A percentile compares a stretch with the other conserved stretches of the same genome.
phyloP scores from a whole-genome alignment of 2,797 vertebrate genomes.

The Pampus argenteus region DNA sequence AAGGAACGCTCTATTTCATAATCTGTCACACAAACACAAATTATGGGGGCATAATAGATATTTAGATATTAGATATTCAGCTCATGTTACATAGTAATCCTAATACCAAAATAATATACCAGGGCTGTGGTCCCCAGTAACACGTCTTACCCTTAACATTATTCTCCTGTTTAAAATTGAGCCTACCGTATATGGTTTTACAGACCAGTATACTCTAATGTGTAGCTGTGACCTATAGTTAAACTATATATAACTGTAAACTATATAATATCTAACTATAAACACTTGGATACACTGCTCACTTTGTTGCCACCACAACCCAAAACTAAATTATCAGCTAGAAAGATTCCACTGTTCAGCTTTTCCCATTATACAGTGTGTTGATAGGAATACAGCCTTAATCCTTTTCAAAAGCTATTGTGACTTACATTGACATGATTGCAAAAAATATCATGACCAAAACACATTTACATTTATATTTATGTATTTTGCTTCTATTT shows the following conservation, averaged over 20 bases:
- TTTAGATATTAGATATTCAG: not conserved
- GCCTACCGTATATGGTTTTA: not conserved
- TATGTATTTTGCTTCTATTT: not conserved
- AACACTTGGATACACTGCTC: not conserved
- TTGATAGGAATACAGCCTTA: no score
- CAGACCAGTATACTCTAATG: not conserved
- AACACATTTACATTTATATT: not conserved
- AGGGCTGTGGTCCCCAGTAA: not conserved
- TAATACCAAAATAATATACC: no score
- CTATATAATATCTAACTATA: no score
- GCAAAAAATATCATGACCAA: not conserved
- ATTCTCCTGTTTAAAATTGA: not conserved
- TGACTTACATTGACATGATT: no score
- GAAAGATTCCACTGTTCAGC: no score
- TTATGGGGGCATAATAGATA: not conserved
- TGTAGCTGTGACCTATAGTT: not conserved
- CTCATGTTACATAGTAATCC: no score
- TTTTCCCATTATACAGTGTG: no score
- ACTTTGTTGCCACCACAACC: not conserved
- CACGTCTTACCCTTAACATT: not conserved
- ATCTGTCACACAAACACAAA: slow-evolving; percentile 84
- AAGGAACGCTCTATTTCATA: slow-evolving; percentile 98
- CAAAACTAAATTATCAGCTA: not conserved
- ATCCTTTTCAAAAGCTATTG: no score
- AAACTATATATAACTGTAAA: no score